phyloP scores from a whole-genome alignment of 1,140 invertebrate genomes.

The Lysiphlebus fabarum region DNA sequence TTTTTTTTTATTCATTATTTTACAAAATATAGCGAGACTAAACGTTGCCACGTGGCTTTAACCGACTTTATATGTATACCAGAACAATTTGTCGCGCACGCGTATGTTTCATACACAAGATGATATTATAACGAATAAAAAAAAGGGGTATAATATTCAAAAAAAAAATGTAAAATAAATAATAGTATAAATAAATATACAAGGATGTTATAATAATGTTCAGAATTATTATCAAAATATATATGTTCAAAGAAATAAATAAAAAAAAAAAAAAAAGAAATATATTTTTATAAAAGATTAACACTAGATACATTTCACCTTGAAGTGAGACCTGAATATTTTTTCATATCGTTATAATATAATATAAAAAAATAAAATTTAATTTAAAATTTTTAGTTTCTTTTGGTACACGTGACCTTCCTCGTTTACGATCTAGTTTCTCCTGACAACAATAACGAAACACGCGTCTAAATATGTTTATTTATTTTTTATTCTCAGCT shows the following conservation, averaged over 20 bases:
- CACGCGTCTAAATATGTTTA: not conserved
- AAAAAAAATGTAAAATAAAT: too few species aligned
- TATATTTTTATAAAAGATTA: conserved; percentile 8
- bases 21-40: conserved; percentile 29
- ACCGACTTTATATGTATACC: too few species aligned
- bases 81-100: conserved; percentile 8
- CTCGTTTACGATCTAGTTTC: conserved; percentile 3
- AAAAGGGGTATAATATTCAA: not conserved
- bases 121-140: not conserved
- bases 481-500: too few species aligned
- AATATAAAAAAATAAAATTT: not conserved
- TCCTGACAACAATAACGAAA: not conserved
- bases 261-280: not conserved
- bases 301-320: conserved; percentile 15
- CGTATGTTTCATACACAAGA: not conserved
- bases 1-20: too few species aligned
- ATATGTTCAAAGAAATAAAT: too few species aligned
- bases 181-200: too few species aligned
- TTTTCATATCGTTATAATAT: conserved; percentile 12
- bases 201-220: conserved; percentile 11
- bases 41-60: conserved; percentile 21
- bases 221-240: too few species aligned
- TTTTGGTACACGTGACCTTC: conserved; percentile 8
- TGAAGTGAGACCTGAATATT: conserved; percentile 15
- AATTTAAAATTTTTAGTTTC: not conserved